Base-by-base conservation (phyloP, 92 coral and sea anemone genomes). In the Parazoanthus atlanticus region DNA sequence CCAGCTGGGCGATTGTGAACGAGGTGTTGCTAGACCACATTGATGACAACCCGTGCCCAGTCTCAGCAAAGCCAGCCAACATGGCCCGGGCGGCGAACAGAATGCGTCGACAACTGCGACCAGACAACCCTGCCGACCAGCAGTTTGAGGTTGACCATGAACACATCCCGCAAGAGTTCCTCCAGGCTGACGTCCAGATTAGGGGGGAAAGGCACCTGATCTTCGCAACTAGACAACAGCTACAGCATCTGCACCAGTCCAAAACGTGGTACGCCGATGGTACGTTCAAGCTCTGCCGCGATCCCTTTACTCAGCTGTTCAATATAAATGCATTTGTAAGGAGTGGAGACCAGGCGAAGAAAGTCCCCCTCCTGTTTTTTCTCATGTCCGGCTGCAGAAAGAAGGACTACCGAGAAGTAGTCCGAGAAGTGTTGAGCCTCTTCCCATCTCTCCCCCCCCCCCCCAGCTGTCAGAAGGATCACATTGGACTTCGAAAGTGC, bases 271-370 rank as follows among this genome's bases (percentile, higher is more conserved):
- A 79, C 58, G 47, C 80, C 65, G 79, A 87, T 58, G 90, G 90
- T 5, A 87, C 90, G 25, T 87, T 87, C 19, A 87, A 87, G 34
- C 49, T 87, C 29, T 64, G 78, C 84, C 86, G 86, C 11, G 61
- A 32, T 11, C 90, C 90, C 6, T 88, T 88, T 86, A 75, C 79
- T 0, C 86, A 88, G 85, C 90, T 88, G 8, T 66, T 88, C 61
- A 29, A 70, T 1, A 80, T 79, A 29, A 64, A 88, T 64, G 78
- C 65, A 31, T 88, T 88, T 32, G 90, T 88, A 0, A 38, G 28
- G 25, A 31, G 19, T 32, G 86, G 38, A 11, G 78, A 36, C 32
- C 47, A 38, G 15, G 90, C 58, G 1, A 88, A 78, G 71, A 79
- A 79, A 67, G 90, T 88, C 0, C 90, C 90, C 41, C 70, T 88